These are phyloP conservation scores for Nautilus pompilius DNA, from an alignment of 1,140 invertebrate genomes.

Conservation along the genomic window DNA sequence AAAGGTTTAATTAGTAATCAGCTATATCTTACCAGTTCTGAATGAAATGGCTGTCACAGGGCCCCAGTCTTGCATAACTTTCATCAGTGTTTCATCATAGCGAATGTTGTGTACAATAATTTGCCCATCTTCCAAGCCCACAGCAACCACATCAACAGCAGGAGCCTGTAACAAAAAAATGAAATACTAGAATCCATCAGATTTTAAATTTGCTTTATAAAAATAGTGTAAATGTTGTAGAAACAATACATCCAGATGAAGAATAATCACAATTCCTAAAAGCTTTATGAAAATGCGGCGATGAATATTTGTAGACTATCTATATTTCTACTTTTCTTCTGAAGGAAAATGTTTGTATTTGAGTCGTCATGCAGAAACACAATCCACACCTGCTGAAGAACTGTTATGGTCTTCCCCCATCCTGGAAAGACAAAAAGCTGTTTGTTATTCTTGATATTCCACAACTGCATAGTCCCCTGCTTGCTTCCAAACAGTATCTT, in stretches of 20 bases:
- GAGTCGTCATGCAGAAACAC: too few species aligned
- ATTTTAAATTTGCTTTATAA: too few species aligned
- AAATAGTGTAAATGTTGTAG: too few species aligned
- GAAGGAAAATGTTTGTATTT: too few species aligned
- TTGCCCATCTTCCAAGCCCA: conserved; percentile 78
- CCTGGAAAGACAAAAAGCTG: conserved; percentile 78
- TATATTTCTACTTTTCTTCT: too few species aligned
- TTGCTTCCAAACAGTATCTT: conserved; percentile 90
- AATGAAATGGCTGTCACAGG: conserved; percentile 79
- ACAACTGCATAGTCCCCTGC: conserved; percentile 83
- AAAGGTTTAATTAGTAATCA: too few species aligned
- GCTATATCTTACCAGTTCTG: conserved; percentile 62
- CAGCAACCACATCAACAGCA: conserved; percentile 83
- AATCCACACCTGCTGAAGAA: conserved; percentile 69
- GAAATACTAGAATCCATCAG: too few species aligned
- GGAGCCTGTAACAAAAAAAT: conserved; percentile 63
- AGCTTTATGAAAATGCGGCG: too few species aligned
- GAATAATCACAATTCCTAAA: too few species aligned
- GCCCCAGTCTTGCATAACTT: conserved; percentile 92
- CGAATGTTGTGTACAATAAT: conserved; percentile 88
- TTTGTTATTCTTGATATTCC: conserved; percentile 81
- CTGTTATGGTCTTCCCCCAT: conserved; percentile 69
- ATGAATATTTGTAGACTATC: too few species aligned
- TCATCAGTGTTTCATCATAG: conserved; percentile 79
- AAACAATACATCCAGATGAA: too few species aligned